Evolutionary conservation across 2,888 invertebrate species (phyloP), one percentile per base, ranked within the genome.

Genomic region (Stenodema calcarata): DNA sequence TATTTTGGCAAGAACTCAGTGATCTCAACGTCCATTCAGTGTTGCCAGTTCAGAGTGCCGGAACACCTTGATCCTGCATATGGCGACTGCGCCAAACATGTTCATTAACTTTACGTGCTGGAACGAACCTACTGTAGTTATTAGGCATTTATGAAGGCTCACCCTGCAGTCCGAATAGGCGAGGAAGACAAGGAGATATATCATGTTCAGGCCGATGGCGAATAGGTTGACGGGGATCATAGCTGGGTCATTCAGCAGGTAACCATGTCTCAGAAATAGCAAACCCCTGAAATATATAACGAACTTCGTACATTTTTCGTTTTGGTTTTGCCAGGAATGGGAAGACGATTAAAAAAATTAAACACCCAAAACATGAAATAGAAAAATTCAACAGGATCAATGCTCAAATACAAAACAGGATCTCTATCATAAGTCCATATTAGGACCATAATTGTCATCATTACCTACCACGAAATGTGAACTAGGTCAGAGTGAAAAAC

Each of bases 201-300:
- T 87, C 1, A 93, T 90, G 91, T 95, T 97, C 81, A 96, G 91
- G 0, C 93, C 91, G 87, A 95, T 92, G 88, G 96, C 97, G 90
- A 95, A 93, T 80, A 95, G 90, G 91, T 97, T 97, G 27, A 96
- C 95, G 90, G 93, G 93, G 78, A 96, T 94, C 94, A 96, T 96
- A 0, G 94, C 94, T 89, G 92, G 91, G 90, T 97, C 97, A 76
- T 93, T 92, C 87, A 97, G 92, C 73, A 97, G 92, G 88, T 93
- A 91, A 23, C 95, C 96, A 91, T 95, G 95, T 90, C 95, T 95
- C 88, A 97, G 92, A 93, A 95, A 95, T 87, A 97, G 92, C 69
- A 94, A 91, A 85, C 94, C 94, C 92, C 97, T 97, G 91, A 16
- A 88, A 87, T 44, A 86, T 28, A 50, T 11, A 78, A 18, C 16